Conservation (phyloP, 1,140 invertebrate species). For the Brachionus calyciflorus region DNA sequence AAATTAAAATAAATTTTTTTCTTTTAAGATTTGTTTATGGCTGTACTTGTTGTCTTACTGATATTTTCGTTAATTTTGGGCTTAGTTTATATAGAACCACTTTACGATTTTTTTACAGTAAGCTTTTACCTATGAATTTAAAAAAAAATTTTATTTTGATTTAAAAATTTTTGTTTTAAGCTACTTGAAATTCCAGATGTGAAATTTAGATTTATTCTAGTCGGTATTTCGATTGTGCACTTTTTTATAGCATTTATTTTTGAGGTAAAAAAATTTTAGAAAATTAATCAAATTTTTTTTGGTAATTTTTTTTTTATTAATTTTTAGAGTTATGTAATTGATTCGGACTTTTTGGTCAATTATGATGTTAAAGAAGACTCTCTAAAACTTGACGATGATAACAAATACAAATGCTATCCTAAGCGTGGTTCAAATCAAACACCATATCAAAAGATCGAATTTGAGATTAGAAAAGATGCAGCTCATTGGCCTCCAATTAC, state of each 20-base stretch:
- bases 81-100: not conserved
- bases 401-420: slow-evolving; percentile 12
- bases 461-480: slow-evolving; percentile 22
- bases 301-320: not conserved
- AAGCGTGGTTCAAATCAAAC: slow-evolving; percentile 34
- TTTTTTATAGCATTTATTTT: slow-evolving; percentile 37
- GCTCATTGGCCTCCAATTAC: slow-evolving; percentile 13
- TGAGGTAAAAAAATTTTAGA: slow-evolving; percentile 1
- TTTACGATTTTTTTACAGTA: slow-evolving; percentile 25
- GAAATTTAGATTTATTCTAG: slow-evolving; percentile 41
- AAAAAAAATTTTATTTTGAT: not conserved
- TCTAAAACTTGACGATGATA: slow-evolving; percentile 11
- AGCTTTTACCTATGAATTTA: not conserved
- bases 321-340: slow-evolving; percentile 34
- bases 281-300: not conserved
- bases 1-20: not conserved
- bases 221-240: not conserved
- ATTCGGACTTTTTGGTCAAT: slow-evolving; percentile 32
- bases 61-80: slow-evolving; percentile 12
- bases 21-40: slow-evolving; percentile 1
- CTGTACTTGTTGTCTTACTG: not conserved
- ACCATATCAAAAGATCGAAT: slow-evolving; percentile 38
- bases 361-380: slow-evolving; percentile 34
- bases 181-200: slow-evolving; percentile 30
- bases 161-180: not conserved